Conservation (phyloP, 1,140 invertebrate genomes). For the Conus ventricosus region DNA sequence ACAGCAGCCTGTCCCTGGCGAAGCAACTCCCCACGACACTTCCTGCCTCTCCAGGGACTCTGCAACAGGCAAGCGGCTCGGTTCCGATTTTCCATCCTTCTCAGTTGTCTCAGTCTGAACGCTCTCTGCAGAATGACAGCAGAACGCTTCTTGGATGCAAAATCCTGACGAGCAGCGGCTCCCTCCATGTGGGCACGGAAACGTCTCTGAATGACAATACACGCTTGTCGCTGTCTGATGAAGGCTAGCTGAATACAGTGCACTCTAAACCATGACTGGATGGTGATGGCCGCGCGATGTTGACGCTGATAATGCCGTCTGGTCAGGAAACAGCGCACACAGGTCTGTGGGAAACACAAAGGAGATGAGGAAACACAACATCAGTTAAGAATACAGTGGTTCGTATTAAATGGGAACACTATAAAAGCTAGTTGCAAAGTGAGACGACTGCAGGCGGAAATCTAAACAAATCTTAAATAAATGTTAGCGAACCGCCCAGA, state of each 20-base stretch:
- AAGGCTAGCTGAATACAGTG: conserved; percentile 33
- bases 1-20: conserved; percentile 35
- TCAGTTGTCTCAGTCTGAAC: conserved; percentile 1
- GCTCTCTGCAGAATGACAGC: conserved; percentile 43
- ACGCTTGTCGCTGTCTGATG: conserved; percentile 14
- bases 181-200: conserved; percentile 22
- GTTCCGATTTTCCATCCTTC: conserved; percentile 9
- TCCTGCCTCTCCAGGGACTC: conserved; percentile 22
- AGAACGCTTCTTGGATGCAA: conserved; percentile 32
- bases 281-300: conserved; percentile 33
- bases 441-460: too few species aligned
- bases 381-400: background rate
- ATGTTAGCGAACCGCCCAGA: too few species aligned
- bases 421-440: too few species aligned
- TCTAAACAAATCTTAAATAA: too few species aligned
- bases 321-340: conserved; percentile 9
- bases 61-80: conserved; percentile 53
- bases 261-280: conserved; percentile 53
- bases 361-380: background rate
- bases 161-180: conserved; percentile 1
- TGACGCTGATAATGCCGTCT: conserved; percentile 12
- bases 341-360: conserved; percentile 10
- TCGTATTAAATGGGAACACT: too few species aligned
- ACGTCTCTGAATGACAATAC: conserved; percentile 41
- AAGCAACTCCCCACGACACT: conserved; percentile 10